Percentiles rank a stretch among this genome's conserved stretches.
phyloP scores from a whole-genome alignment of 1,140 invertebrate genomes.

The Trachymyrmex septentrionalis region DNA sequence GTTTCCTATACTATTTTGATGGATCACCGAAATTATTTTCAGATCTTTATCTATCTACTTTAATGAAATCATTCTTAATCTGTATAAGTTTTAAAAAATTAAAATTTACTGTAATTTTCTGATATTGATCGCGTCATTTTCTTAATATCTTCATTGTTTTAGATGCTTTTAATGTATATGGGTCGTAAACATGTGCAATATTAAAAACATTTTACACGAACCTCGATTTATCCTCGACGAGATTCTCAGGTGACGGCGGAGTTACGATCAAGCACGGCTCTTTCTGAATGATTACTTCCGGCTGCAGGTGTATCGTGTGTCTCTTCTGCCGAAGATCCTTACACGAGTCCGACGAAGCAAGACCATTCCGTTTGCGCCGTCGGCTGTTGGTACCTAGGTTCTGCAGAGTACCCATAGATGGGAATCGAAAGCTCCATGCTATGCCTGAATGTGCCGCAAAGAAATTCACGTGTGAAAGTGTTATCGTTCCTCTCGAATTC shows the following conservation, averaged over 20 bases:
- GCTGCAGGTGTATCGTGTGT: slow-evolving; percentile 78
- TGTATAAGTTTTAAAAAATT: background rate
- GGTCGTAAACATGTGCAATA: background rate
- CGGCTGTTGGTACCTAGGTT: slow-evolving; percentile 77
- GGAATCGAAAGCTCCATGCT: slow-evolving; percentile 85
- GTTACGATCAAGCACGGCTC: slow-evolving; percentile 75
- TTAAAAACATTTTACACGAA: slow-evolving; percentile 13
- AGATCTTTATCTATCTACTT: no score
- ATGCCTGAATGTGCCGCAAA: slow-evolving; percentile 77
- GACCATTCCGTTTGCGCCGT: slow-evolving; percentile 73
- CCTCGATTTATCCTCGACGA: slow-evolving; percentile 38
- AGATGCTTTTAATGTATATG: background rate
- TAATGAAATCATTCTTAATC: no score
- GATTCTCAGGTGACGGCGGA: slow-evolving; percentile 70
- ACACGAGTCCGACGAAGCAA: slow-evolving; percentile 73
- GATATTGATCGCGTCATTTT: background rate
- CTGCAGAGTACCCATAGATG: slow-evolving; percentile 80
- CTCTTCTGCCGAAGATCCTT: slow-evolving; percentile 75
- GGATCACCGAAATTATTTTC: no score
- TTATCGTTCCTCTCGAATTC: background rate
- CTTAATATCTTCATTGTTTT: background rate
- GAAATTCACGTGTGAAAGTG: slow-evolving; percentile 35
- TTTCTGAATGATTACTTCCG: slow-evolving; percentile 74
- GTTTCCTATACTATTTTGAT: no score
- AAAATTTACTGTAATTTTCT: background rate